Base-by-base conservation (phyloP, 2,888 invertebrate species). In the Acronicta alni region DNA sequence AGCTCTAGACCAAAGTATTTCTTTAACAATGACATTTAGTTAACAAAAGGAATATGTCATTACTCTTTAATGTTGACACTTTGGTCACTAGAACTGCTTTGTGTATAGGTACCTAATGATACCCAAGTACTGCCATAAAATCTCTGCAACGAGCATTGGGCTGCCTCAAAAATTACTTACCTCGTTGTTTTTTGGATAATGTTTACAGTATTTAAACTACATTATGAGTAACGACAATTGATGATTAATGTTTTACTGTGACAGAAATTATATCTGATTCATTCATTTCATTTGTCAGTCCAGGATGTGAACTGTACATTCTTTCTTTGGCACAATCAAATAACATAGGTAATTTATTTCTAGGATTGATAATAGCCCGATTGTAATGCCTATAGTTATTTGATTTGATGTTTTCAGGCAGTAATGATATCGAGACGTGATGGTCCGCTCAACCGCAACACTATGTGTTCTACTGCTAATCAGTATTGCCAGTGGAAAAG, bases 401-500 rank as follows among this genome's bases (percentile, higher is more conserved):
- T 17, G 17, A 14, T 20, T 41, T 17, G 6, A 38, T 5, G n/a
- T 48, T 92, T 90, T 35, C 90, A 93, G 93, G 82, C 77, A 89
- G 91, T 88, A 83, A 92, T 93, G 93, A 83, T 72, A 89, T 81
- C 80, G 69, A 82, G 79, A 82, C 85, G 90, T 86, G 68, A 93
- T 93, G 93, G 65, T 82, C 80, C 75, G 75, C 57, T 66, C 83
- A 83, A 61, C 77, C 51, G 46, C 69, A 69, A 69, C 80, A 67
- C 77, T 77, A 72, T 79, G 77, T 62, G 67, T 87, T 46, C 76
- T 90, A 59, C 67, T 89, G 66, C 67, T 86, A 32, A 73, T 80
- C 62, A 69, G 79, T 71, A 57, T 83, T 39, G 75, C 74, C 45
- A 77, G 77, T 32, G 88, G 83, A 57, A 84, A 84, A 35, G 57